These are phyloP conservation scores for Tachycineta bicolor DNA, from an alignment of 2,113 vertebrate species.

Conservation along the genomic window DNA sequence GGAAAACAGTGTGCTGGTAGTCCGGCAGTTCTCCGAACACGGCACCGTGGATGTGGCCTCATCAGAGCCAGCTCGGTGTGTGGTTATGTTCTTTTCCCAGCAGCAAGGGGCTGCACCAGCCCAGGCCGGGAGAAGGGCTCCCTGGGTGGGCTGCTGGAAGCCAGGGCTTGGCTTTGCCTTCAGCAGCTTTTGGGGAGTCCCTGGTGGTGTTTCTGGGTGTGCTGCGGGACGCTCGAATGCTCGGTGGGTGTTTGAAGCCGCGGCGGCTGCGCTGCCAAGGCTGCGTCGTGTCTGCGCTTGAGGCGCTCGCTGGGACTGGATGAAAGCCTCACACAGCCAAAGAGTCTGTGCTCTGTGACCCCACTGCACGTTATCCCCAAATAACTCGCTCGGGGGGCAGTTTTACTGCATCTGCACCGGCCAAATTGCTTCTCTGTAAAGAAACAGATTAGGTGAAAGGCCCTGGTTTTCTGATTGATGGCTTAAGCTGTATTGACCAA, in stretches of 20 bases:
- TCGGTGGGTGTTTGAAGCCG: neutral
- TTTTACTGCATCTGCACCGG: neutral
- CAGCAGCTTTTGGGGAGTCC: neutral
- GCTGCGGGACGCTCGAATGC: neutral
- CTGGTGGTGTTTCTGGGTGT: neutral
- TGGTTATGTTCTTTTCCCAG: no score
- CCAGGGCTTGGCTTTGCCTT: neutral
- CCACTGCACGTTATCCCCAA: neutral
- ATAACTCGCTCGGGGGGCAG: neutral
- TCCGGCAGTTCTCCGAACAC: no score
- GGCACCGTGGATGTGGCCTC: no score
- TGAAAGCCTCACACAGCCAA: neutral
- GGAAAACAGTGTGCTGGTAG: no score
- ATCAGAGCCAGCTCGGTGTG: no score
- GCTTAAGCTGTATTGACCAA: neutral
- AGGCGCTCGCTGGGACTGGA: neutral
- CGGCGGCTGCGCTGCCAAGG: neutral
- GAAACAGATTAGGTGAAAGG: neutral
- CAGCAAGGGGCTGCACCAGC: no score
- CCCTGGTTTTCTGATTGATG: neutral
- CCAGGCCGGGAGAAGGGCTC: no score
- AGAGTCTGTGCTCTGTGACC: neutral
- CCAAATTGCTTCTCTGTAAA: neutral
- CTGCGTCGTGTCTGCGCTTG: neutral
- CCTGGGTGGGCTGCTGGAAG: neutral